Conservation (phyloP, 1,140 invertebrate genomes). For the Leucophenga varia region DNA sequence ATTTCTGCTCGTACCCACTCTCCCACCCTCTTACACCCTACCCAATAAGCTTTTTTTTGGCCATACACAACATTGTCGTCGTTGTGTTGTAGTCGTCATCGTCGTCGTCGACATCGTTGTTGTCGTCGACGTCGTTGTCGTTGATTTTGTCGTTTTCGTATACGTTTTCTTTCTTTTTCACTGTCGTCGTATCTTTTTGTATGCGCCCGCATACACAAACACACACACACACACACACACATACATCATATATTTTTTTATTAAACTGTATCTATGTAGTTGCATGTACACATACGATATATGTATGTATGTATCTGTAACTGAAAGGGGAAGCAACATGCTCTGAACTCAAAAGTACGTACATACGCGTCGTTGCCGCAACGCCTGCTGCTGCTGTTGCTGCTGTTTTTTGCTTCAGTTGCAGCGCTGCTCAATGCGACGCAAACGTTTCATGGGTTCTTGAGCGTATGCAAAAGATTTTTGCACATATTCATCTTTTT, state of each 20-base stretch:
- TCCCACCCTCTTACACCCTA: no score
- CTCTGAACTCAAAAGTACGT: no score
- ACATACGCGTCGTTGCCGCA: slow-evolving; percentile 22
- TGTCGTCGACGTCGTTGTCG: slow-evolving; percentile 22
- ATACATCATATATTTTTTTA: neutral
- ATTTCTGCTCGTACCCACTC: neutral
- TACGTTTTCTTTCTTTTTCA: slow-evolving; percentile 3
- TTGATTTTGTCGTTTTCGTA: neutral
- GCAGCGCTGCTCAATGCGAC: slow-evolving; percentile 6
- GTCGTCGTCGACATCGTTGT: slow-evolving; percentile 30
- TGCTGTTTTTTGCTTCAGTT: slow-evolving; percentile 32
- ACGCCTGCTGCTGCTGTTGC: slow-evolving; percentile 14
- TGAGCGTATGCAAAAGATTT: slow-evolving; percentile 57
- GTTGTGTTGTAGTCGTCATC: slow-evolving; percentile 26
- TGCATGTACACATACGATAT: no score
- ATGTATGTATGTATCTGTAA: no score
- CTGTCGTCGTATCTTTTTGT: neutral
- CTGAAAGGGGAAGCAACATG: no score
- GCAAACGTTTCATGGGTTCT: slow-evolving; percentile 52
- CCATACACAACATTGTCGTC: slow-evolving; percentile 1
- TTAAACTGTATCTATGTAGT: no score
- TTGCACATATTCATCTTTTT: slow-evolving; percentile 57
- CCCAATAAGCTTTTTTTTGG: no score
- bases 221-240: no score
- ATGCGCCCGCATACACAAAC: no score